Conservation (phyloP, 2,797 vertebrate genomes). For the Xiphophorus birchmanni region DNA sequence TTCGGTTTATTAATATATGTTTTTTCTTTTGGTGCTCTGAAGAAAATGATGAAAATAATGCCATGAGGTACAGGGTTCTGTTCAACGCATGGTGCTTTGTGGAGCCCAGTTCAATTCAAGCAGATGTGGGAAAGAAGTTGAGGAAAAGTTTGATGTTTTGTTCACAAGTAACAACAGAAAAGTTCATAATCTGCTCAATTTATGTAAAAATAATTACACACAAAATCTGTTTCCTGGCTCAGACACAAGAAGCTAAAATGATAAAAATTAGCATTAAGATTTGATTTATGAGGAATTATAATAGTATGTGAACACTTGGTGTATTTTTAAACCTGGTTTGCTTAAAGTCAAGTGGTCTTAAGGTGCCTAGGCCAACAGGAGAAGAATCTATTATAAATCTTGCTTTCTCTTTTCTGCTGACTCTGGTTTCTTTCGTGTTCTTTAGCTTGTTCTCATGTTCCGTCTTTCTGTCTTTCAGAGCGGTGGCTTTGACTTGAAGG, state of each 20-base stretch:
- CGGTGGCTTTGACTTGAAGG: slow-evolving; percentile 78
- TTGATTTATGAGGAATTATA: neutral
- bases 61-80: neutral
- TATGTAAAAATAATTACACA: neutral
- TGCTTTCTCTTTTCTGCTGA: neutral
- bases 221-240: neutral
- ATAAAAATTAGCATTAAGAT: neutral
- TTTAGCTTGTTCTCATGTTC: neutral
- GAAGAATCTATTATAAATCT: neutral
- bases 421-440: neutral
- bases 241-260: neutral
- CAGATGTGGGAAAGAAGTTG: neutral
- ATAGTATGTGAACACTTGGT: neutral
- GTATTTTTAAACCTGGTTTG: neutral
- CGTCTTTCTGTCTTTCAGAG: slow-evolving; percentile 59
- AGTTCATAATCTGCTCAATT: neutral
- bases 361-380: neutral
- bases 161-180: neutral
- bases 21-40: neutral
- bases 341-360: neutral
- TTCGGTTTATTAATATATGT: neutral
- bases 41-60: neutral
- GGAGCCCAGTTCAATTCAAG: neutral
- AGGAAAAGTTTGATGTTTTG: neutral
- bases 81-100: neutral